Evolutionary conservation across 1,140 invertebrate species (phyloP).

Genomic region (Belonocnema kinseyi): DNA sequence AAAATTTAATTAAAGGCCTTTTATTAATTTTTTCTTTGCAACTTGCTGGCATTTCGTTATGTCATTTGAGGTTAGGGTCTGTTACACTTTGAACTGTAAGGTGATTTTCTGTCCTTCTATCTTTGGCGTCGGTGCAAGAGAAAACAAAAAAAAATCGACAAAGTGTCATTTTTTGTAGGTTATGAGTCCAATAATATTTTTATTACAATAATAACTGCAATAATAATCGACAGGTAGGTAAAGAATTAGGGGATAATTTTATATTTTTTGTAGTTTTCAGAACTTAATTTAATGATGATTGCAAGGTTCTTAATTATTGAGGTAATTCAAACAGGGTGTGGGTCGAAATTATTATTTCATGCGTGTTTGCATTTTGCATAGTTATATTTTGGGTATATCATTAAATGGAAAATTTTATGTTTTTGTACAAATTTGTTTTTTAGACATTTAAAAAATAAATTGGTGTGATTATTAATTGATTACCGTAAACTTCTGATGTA

Average conservation of each 20-base stretch:
- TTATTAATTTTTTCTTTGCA: neutral
- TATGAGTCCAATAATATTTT: conserved; percentile 29
- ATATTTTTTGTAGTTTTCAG: neutral
- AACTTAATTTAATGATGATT: too few species aligned
- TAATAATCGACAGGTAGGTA: neutral
- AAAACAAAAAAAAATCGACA: conserved; percentile 24
- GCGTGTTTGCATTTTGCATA: too few species aligned
- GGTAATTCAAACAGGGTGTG: too few species aligned
- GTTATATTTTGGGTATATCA: too few species aligned
- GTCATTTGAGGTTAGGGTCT: neutral
- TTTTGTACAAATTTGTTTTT: too few species aligned
- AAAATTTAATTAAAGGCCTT: neutral
- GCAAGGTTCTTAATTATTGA: too few species aligned
- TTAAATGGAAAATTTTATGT: too few species aligned
- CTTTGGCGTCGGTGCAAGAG: conserved; percentile 20
- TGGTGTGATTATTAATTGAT: too few species aligned
- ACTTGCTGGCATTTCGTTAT: neutral
- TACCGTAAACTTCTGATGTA: too few species aligned
- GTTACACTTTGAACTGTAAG: neutral
- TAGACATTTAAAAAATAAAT: too few species aligned
- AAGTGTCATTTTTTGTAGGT: conserved; percentile 31
- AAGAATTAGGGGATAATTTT: neutral
- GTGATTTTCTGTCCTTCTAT: conserved; percentile 19
- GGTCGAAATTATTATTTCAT: too few species aligned
- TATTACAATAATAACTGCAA: neutral